Evolutionary conservation across 2,113 vertebrate species (phyloP).

Genomic region (Rhynchopsitta pachyrhyncha): DNA sequence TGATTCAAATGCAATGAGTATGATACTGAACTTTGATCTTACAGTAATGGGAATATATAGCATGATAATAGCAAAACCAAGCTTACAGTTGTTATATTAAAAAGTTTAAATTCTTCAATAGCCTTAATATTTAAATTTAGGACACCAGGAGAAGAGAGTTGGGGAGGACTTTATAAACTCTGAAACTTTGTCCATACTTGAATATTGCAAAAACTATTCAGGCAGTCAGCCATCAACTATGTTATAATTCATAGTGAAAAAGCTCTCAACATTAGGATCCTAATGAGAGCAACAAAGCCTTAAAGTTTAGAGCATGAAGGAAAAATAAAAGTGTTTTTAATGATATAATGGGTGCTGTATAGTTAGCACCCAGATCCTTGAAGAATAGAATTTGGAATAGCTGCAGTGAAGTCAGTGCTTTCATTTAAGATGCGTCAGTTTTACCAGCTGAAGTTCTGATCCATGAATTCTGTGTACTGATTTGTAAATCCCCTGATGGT

Average conservation of each 20-base stretch:
- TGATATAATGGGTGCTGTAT: rapidly evolving
- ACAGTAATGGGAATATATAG: conserved; percentile 24
- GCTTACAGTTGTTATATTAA: background rate
- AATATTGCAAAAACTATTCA: background rate
- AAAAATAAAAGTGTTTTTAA: background rate
- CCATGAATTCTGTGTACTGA: background rate
- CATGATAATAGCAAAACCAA: background rate
- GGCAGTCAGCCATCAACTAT: background rate
- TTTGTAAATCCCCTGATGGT: background rate
- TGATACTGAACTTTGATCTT: conserved; percentile 12
- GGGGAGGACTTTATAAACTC: background rate
- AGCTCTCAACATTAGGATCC: background rate
- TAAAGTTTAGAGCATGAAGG: background rate
- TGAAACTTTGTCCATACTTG: background rate
- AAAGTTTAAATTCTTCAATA: background rate
- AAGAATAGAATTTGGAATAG: background rate
- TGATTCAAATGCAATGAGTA: background rate
- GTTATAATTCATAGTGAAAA: background rate
- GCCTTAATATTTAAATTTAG: conserved; percentile 25
- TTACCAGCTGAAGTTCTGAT: background rate
- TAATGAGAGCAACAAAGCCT: background rate
- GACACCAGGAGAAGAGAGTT: background rate
- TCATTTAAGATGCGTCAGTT: background rate
- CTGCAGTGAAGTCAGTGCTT: background rate
- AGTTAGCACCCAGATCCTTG: background rate